Conservation (phyloP, 2,113 vertebrate species). For the Bothrops jararaca region DNA sequence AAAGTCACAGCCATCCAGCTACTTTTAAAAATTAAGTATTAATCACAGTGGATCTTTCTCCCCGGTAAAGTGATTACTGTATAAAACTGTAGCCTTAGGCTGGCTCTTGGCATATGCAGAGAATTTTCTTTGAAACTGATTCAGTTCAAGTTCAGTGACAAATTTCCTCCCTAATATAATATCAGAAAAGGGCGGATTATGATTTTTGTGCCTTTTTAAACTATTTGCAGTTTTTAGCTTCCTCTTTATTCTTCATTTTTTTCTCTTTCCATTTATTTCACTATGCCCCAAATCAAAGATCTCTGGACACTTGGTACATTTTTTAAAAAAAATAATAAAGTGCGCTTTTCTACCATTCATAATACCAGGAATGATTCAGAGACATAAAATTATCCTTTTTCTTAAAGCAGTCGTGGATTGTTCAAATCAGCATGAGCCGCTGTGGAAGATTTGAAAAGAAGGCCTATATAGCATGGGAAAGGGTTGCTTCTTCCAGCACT, state of each 20-base stretch:
- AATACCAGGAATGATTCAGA: not conserved
- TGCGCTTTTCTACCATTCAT: not conserved
- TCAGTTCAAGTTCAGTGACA: not conserved
- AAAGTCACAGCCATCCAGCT: too few species aligned
- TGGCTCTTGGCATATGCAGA: not conserved
- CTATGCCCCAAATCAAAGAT: not conserved
- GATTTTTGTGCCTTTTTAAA: not conserved
- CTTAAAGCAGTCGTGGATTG: not conserved
- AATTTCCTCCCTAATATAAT: not conserved
- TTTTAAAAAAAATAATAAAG: not conserved
- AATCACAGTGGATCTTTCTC: not conserved
- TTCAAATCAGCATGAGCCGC: conserved; percentile 6
- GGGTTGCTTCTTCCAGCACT: conserved; percentile 46
- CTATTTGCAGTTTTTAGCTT: conserved; percentile 14
- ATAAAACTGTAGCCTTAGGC: not conserved
- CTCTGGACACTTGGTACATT: not conserved
- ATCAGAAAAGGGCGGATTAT: not conserved
- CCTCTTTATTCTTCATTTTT: conserved; percentile 5
- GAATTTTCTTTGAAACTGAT: not conserved
- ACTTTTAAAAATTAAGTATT: not conserved
- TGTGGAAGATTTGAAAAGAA: conserved; percentile 54
- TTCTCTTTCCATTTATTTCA: not conserved
- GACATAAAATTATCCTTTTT: not conserved
- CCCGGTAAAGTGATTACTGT: not conserved
- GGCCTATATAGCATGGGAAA: conserved; percentile 56